A percentile compares a stretch with the other conserved stretches of the same genome.
phyloP scores from a whole-genome alignment of 2,888 invertebrate species.

The Drosophila limbata region DNA sequence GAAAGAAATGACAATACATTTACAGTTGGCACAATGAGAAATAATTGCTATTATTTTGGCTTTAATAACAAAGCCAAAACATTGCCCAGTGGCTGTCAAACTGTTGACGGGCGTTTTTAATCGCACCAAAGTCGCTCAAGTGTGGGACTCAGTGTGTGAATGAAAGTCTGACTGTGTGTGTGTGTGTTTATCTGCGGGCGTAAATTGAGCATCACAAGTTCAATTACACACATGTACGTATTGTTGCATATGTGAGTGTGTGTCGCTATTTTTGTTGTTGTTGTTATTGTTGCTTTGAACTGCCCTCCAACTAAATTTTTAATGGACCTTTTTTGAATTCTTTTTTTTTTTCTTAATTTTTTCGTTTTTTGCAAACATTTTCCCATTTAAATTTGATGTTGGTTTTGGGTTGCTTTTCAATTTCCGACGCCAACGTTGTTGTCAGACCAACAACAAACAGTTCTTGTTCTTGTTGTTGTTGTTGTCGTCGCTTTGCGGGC shows the following conservation, averaged over 20 bases:
- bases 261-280: conserved; percentile 24
- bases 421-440: conserved; percentile 66
- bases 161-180: conserved; percentile 10
- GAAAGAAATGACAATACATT: conserved; percentile 36
- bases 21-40: conserved; percentile 48
- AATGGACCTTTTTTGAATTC: conserved; percentile 66
- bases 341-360: conserved; percentile 29
- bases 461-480: conserved; percentile 36
- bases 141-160: conserved; percentile 25
- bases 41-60: conserved; percentile 54
- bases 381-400: conserved; percentile 70
- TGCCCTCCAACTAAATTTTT: conserved; percentile 71
- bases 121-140: conserved; percentile 38
- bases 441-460: conserved; percentile 4
- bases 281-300: conserved; percentile 25
- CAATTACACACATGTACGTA: conserved; percentile 53
- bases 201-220: conserved; percentile 72
- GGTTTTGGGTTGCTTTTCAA: conserved; percentile 79
- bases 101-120: conserved; percentile 51
- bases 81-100: conserved; percentile 47
- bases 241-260: conserved; percentile 12
- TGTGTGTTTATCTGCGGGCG: conserved; percentile 49
- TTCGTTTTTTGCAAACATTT: conserved; percentile 54
- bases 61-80: conserved; percentile 41
- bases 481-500: conserved; percentile 32